Percentiles rank a stretch among this genome's conserved stretches.
Conservation (phyloP, 2,797 vertebrate genomes). For the Oryzias sinensis region DNA sequence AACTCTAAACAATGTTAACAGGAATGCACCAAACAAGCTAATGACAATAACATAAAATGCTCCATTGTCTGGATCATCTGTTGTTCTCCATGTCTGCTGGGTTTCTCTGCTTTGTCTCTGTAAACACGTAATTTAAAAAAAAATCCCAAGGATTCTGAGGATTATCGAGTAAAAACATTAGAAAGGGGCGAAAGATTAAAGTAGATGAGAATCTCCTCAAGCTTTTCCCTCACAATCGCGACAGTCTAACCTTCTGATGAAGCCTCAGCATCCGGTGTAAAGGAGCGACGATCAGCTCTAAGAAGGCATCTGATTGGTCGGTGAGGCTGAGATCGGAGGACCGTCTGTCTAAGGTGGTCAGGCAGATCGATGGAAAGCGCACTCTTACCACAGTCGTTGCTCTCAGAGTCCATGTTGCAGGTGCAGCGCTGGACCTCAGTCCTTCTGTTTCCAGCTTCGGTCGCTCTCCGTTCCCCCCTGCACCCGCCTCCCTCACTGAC, state of each 20-base stretch:
- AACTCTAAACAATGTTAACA: too few relatives aligned
- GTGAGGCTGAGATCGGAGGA: background rate
- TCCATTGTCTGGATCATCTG: too few relatives aligned
- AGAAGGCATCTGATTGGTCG: constrained; percentile 36
- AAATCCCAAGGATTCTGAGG: too few relatives aligned
- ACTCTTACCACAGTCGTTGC: constrained; percentile 64
- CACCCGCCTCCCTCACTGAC: constrained; percentile 25
- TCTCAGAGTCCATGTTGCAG: constrained; percentile 68
- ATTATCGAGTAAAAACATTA: too few relatives aligned
- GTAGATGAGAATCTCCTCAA: too few relatives aligned
- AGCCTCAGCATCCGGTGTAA: constrained; percentile 8
- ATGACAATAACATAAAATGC: too few relatives aligned
- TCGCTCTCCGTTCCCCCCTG: background rate
- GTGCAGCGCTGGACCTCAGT: constrained; percentile 36
- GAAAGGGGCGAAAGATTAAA: too few relatives aligned
- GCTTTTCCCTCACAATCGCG: background rate
- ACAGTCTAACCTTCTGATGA: background rate
- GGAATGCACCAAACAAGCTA: too few relatives aligned
- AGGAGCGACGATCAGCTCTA: background rate
- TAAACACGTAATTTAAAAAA: too few relatives aligned
- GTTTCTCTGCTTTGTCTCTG: too few relatives aligned
- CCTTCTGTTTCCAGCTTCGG: background rate
- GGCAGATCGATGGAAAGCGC: background rate
- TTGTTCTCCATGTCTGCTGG: too few relatives aligned
- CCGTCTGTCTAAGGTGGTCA: background rate